A percentile compares a stretch with the other conserved stretches of the same genome.
Evolutionary conservation across 2,888 invertebrate genomes (phyloP).

Genomic region (Helleia helle): DNA sequence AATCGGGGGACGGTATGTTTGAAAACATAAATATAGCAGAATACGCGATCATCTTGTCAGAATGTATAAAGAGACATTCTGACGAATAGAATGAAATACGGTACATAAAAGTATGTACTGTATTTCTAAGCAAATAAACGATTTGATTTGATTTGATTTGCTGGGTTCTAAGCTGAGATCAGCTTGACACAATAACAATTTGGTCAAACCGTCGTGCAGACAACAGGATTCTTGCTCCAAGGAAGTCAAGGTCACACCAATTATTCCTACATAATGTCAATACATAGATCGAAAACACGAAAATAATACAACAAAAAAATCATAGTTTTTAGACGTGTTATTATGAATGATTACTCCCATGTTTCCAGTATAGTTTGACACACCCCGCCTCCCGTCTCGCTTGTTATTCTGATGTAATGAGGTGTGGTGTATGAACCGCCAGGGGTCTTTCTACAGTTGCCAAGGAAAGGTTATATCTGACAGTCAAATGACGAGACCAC

Average conservation of each 20-base stretch:
- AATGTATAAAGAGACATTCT: too few relatives aligned
- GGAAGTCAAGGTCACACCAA: constrained; percentile 22
- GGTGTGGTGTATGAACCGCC: constrained; percentile 24
- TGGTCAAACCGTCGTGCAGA: constrained; percentile 12
- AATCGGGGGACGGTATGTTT: too few relatives aligned
- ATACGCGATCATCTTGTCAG: too few relatives aligned
- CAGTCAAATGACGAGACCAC: constrained; percentile 53
- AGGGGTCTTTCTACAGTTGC: constrained; percentile 28
- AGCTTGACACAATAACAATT: neutral
- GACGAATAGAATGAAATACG: neutral
- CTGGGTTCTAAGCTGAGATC: neutral
- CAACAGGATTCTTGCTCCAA: constrained; percentile 19
- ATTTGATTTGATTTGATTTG: too few relatives aligned
- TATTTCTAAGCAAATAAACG: neutral
- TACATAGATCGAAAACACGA: constrained; percentile 54
- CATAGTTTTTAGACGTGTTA: constrained; percentile 53
- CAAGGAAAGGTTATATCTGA: constrained; percentile 52
- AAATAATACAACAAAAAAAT: constrained; percentile 52
- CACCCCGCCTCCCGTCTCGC: constrained; percentile 27
- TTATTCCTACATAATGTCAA: constrained; percentile 58
- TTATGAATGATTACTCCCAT: constrained; percentile 60
- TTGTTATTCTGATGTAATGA: constrained; percentile 14
- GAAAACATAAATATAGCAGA: too few relatives aligned
- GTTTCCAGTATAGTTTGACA: constrained; percentile 31
- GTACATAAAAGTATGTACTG: too few relatives aligned